Evolutionary conservation across 2,113 vertebrate species (phyloP), one percentile per base, ranked within the genome.

Genomic region (Colossoma macropomum): DNA sequence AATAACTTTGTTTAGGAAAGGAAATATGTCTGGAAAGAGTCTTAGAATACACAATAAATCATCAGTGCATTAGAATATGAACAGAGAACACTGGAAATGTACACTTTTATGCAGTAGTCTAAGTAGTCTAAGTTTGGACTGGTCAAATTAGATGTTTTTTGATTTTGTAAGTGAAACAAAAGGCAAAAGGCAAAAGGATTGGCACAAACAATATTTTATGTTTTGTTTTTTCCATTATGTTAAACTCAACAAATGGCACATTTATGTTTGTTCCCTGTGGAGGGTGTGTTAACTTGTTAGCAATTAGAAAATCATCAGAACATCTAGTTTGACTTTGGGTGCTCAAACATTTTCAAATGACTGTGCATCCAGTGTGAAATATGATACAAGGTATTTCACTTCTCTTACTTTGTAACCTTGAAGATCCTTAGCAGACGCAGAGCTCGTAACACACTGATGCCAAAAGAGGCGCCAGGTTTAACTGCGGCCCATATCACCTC

Each of bases 401-500:
- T 45, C 3, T 93, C 97, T 88, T 92, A 99, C 98, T 99, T 99
- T 0, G 98, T 99, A 50, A 99, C 97, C 91, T 99, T 99, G 92
- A 99, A 99, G 83, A 99, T 98, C 87, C 98, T 91, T 79, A 99
- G 95, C 87, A 99, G 84, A 0, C 98, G 92, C 19, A 99, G 95
- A 0, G 98, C 98, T 75, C 98, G 91, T 85, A 99, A 89, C 6
- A 99, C 98, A 0, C 98, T 98, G 91, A 99, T 98, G 32, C 98
- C 98, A 2, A 99, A 99, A 0, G 98, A 98, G 0, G 97, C 96
- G 0, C 97, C 97, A 0, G 98, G 98, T 86, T 98, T 98, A 81
- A 98, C 95, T 1, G 96, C 96, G 0, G 97, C 97, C 98, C 98
- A 99, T 52, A 99, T 94, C 15, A 99, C 97, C 91, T 99, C 98